Conservation (phyloP, 2,797 vertebrate species). For the Telmatherina bonti region DNA sequence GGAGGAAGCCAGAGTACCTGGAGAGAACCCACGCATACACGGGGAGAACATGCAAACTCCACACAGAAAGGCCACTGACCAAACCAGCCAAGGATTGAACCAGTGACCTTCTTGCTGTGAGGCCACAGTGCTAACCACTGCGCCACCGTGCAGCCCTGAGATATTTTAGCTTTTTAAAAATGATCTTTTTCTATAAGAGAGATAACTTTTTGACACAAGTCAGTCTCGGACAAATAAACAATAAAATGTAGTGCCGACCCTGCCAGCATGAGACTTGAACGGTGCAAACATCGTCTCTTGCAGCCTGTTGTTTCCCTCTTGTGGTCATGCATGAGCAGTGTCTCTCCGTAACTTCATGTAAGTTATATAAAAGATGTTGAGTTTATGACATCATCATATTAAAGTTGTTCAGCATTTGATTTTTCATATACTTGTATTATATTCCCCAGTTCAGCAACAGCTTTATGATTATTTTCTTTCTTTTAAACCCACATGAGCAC, state of each 20-base stretch:
- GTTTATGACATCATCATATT: no score
- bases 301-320: conserved; percentile 51
- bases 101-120: no score
- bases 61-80: no score
- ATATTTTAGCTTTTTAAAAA: neutral
- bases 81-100: no score
- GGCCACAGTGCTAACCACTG: no score
- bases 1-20: no score
- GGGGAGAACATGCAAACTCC: no score
- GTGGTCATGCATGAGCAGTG: conserved; percentile 40
- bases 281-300: neutral
- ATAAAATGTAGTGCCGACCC: neutral
- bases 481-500: neutral
- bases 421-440: neutral
- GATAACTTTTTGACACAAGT: neutral
- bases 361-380: no score
- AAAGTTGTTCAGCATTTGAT: neutral
- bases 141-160: no score
- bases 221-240: neutral
- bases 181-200: neutral
- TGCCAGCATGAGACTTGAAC: neutral
- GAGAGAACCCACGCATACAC: no score
- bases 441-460: neutral
- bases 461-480: neutral
- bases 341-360: neutral